Evolutionary conservation across 2,113 vertebrate genomes (phyloP).

Genomic region (Zosterops pallidus): DNA sequence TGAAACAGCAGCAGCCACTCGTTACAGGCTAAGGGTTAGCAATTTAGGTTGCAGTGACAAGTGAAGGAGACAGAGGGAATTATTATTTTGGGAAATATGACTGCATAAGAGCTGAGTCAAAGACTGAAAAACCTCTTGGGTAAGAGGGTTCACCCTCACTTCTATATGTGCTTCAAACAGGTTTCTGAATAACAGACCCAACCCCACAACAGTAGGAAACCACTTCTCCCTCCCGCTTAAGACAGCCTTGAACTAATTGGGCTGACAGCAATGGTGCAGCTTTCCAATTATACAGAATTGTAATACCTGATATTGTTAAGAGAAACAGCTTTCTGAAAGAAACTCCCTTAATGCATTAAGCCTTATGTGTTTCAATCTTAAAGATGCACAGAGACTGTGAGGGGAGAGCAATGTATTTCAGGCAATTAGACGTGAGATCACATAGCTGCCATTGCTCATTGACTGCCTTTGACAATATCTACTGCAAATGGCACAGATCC

Average conservation of each 20-base stretch:
- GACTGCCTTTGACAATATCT: constrained; percentile 13
- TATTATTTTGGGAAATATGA: background rate
- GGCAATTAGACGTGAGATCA: constrained; percentile 9
- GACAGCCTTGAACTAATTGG: background rate
- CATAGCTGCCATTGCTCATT: constrained; percentile 15
- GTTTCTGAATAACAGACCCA: background rate
- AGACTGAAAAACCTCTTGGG: background rate
- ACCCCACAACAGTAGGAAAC: background rate
- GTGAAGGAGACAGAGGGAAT: background rate
- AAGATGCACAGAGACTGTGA: background rate
- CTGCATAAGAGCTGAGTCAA: background rate
- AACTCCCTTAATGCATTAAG: background rate
- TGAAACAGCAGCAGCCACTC: background rate
- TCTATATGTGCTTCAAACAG: background rate
- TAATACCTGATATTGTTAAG: background rate
- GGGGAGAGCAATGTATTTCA: background rate
- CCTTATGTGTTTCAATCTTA: background rate
- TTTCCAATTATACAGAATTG: background rate
- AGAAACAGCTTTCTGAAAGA: background rate
- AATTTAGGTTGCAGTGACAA: background rate
- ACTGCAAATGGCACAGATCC: constrained; percentile 14
- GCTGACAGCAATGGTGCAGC: background rate
- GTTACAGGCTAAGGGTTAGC: background rate
- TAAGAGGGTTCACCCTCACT: background rate
- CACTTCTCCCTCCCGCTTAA: background rate